phyloP scores from a whole-genome alignment of 2,888 invertebrate species.

The Hydriomena furcata region DNA sequence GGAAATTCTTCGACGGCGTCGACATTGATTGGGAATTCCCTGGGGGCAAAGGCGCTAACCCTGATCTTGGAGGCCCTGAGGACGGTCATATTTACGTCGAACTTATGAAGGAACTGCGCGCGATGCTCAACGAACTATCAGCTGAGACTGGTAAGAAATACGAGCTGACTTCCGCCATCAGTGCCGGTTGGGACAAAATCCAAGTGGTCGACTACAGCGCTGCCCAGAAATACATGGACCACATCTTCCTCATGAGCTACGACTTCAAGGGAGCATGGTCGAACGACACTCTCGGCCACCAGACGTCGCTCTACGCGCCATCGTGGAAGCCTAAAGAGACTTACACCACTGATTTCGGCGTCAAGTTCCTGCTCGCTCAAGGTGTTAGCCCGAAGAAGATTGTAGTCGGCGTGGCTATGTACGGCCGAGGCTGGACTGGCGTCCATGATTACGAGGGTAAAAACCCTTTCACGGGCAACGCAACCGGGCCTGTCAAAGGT shows the following conservation, averaged over 20 bases:
- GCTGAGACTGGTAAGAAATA: constrained; percentile 71
- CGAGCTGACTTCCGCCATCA: constrained; percentile 78
- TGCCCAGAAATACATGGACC: constrained; percentile 78
- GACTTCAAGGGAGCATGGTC: constrained; percentile 81
- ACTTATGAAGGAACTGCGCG: constrained; percentile 72
- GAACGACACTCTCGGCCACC: constrained; percentile 74
- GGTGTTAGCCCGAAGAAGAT: constrained; percentile 75
- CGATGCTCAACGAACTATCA: constrained; percentile 71
- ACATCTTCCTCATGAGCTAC: constrained; percentile 78
- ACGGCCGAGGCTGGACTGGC: constrained; percentile 78
- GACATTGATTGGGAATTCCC: constrained; percentile 81
- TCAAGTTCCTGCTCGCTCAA: constrained; percentile 71
- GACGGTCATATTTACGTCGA: constrained; percentile 69
- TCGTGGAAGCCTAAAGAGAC: constrained; percentile 73
- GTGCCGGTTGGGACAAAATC: constrained; percentile 79
- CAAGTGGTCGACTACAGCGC: constrained; percentile 75
- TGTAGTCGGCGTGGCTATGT: constrained; percentile 77
- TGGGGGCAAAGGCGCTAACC: constrained; percentile 78
- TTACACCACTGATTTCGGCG: constrained; percentile 78
- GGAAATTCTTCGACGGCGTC: constrained; percentile 80
- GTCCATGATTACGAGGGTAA: constrained; percentile 62
- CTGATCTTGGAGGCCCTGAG: constrained; percentile 69
- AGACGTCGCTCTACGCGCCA: constrained; percentile 70
- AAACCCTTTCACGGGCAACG: constrained; percentile 74
- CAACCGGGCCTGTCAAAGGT: constrained; percentile 73